Conservation (phyloP, 2,888 invertebrate genomes). For the Agelastica alni region DNA sequence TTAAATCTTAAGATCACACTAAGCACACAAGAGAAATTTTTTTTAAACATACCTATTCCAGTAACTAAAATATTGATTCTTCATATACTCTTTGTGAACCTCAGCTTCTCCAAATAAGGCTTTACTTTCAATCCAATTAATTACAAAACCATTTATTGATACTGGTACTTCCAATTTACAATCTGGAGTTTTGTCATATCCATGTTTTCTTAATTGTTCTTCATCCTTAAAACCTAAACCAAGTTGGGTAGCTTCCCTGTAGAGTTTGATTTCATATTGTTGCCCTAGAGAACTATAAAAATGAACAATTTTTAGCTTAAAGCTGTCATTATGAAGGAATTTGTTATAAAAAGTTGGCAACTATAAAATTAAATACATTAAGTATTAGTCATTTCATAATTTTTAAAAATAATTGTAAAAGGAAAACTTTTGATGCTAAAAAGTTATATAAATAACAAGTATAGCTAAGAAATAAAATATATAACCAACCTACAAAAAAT, state of each 20-base stretch:
- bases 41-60: slow-evolving; percentile 86
- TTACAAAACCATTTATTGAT: slow-evolving; percentile 79
- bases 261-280: slow-evolving; percentile 81
- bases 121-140: slow-evolving; percentile 97
- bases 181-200: slow-evolving; percentile 95
- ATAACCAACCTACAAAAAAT: too few species aligned
- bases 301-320: too few species aligned
- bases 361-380: too few species aligned
- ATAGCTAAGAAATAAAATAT: too few species aligned
- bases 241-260: slow-evolving; percentile 63
- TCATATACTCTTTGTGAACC: slow-evolving; percentile 78
- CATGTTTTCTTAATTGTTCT: slow-evolving; percentile 75
- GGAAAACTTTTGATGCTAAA: too few species aligned
- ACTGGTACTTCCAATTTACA: slow-evolving; percentile 88
- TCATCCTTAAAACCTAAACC: slow-evolving; percentile 75
- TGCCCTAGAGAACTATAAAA: slow-evolving; percentile 73
- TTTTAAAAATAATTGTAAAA: too few species aligned
- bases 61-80: slow-evolving; percentile 85
- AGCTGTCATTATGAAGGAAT: too few species aligned
- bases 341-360: too few species aligned
- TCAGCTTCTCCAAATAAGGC: slow-evolving; percentile 89
- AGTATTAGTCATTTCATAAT: too few species aligned
- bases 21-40: too few species aligned
- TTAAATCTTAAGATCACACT: too few species aligned
- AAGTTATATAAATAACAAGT: too few species aligned